A percentile compares a stretch with the other conserved stretches of the same genome.
Evolutionary conservation across 2,888 invertebrate species (phyloP).

Genomic region (Ischnura elegans): DNA sequence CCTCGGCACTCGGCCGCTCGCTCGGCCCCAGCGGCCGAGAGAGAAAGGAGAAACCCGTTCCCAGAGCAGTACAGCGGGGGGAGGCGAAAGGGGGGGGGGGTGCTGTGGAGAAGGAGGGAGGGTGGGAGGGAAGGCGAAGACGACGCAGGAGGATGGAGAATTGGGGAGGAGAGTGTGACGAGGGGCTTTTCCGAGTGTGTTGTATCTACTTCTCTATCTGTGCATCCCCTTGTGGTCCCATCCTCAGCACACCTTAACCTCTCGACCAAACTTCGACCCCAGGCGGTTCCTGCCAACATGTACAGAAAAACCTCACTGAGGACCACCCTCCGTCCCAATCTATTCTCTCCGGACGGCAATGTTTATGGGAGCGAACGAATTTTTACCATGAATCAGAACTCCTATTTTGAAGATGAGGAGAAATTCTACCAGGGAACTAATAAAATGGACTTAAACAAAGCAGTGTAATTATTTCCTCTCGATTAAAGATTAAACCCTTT

Average conservation of each 20-base stretch:
- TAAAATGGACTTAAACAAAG: too few relatives aligned
- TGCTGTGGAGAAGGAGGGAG: neutral
- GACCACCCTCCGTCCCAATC: neutral
- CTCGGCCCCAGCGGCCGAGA: neutral
- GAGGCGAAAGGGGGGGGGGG: neutral
- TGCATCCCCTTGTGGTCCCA: neutral
- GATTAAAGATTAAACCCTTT: too few relatives aligned
- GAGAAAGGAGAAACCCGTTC: constrained; percentile 21
- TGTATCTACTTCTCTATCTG: constrained; percentile 53
- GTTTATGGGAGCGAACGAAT: too few relatives aligned
- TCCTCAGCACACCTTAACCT: neutral
- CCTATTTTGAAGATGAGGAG: too few relatives aligned
- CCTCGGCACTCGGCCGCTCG: neutral
- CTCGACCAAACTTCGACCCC: neutral
- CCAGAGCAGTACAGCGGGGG: constrained; percentile 22
- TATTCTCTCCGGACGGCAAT: neutral
- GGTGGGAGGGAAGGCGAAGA: neutral
- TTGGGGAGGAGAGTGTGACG: neutral
- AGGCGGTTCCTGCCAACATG: neutral
- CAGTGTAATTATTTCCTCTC: too few relatives aligned
- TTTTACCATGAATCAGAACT: too few relatives aligned
- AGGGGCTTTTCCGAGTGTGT: neutral
- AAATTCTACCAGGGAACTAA: too few relatives aligned
- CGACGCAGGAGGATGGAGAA: constrained; percentile 29
- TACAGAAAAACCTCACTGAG: neutral